Percentiles rank a stretch among this genome's conserved stretches.
Evolutionary conservation across 2,113 vertebrate genomes (phyloP).

Genomic region (Notothenia rossii): DNA sequence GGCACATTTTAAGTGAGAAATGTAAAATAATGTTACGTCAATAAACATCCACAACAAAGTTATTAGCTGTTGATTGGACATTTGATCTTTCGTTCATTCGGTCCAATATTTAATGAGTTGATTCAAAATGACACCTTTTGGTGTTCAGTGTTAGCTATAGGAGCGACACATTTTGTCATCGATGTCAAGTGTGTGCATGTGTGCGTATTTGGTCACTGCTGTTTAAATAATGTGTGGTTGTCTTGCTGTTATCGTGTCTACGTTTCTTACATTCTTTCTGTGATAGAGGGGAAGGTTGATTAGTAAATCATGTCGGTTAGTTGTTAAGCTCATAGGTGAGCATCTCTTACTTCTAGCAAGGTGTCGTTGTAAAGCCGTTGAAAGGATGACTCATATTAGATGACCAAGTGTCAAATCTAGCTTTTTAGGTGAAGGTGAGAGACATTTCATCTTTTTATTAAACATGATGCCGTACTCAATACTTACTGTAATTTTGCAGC

Average conservation of each 20-base stretch:
- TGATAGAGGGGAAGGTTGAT: background rate
- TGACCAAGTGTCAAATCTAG: constrained; percentile 27
- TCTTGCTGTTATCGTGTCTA: background rate
- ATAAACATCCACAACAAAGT: constrained; percentile 18
- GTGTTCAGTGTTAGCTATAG: too few relatives aligned
- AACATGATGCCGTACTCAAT: constrained; percentile 13
- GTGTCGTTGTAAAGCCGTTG: constrained; percentile 33
- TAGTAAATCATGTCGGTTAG: background rate
- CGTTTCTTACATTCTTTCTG: background rate
- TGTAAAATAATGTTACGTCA: constrained; percentile 7
- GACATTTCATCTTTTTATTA: constrained; percentile 1
- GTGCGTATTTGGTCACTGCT: too few relatives aligned
- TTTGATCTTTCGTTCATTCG: too few relatives aligned
- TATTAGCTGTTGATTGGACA: background rate
- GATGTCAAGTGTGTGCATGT: too few relatives aligned
- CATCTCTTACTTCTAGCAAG: constrained; percentile 3
- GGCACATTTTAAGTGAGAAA: constrained; percentile 23
- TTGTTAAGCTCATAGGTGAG: constrained; percentile 10
- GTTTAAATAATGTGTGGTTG: too few relatives aligned
- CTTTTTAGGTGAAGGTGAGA: constrained; percentile 26
- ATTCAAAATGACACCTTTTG: too few relatives aligned
- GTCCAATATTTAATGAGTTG: too few relatives aligned
- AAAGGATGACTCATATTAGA: constrained; percentile 48
- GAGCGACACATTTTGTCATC: too few relatives aligned
- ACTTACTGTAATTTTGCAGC: background rate